Percentiles rank a stretch among this genome's conserved stretches.
Conservation (phyloP, 2,113 vertebrate genomes). For the Pelecanoides urinatrix region DNA sequence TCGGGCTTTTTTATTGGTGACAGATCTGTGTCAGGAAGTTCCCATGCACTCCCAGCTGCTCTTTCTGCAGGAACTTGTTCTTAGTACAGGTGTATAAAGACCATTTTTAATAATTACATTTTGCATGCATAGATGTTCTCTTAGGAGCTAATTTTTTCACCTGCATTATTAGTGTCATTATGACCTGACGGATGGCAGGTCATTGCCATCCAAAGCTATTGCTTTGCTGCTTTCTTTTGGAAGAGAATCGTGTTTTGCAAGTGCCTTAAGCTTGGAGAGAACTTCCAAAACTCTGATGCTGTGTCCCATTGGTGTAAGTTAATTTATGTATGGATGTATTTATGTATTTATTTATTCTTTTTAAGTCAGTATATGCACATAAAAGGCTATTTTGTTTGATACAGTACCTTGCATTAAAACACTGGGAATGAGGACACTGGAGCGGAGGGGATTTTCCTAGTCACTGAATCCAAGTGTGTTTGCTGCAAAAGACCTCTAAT, state of each 20-base stretch:
- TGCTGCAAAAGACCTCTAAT: background rate
- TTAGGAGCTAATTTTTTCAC: background rate
- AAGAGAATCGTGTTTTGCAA: background rate
- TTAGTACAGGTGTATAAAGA: background rate
- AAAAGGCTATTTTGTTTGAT: background rate
- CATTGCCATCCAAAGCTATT: no score
- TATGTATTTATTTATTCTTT: background rate
- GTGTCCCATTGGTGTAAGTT: background rate
- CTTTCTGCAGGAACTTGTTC: background rate
- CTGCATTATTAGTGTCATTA: background rate
- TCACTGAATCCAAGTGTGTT: background rate
- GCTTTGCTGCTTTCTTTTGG: background rate
- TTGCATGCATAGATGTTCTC: background rate
- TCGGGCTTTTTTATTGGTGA: background rate
- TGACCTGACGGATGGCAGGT: fast-evolving
- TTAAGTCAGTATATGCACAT: background rate
- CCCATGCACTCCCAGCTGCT: background rate
- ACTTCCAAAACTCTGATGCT: background rate
- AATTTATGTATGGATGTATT: background rate
- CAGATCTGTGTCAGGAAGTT: no score
- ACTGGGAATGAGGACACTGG: background rate
- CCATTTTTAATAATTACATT: background rate
- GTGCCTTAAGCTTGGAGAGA: background rate
- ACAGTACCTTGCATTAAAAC: background rate
- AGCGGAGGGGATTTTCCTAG: background rate